A percentile compares a stretch with the other conserved stretches of the same genome.
Evolutionary conservation across 2,113 vertebrate genomes (phyloP).

Genomic region (Bubo blakistoni): DNA sequence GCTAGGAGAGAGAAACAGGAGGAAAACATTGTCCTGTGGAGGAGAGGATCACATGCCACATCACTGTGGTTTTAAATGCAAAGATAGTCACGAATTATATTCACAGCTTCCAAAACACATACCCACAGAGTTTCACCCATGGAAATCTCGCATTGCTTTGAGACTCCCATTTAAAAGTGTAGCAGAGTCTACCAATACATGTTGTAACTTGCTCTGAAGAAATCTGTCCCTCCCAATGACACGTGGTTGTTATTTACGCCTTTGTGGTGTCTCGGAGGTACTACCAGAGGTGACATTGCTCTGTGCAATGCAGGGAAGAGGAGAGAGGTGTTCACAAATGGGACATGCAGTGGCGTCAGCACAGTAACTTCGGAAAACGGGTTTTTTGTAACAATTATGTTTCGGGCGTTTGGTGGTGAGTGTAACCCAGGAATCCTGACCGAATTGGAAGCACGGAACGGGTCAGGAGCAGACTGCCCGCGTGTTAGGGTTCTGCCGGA

Average conservation of each 20-base stretch:
- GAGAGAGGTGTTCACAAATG: not conserved
- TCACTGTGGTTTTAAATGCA: not conserved
- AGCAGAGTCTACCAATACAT: rapidly evolving
- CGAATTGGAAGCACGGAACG: rapidly evolving
- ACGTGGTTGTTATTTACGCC: not conserved
- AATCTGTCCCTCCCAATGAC: rapidly evolving
- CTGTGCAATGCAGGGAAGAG: rapidly evolving
- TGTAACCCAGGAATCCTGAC: not conserved
- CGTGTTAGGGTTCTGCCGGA: not conserved
- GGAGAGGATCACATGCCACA: not conserved
- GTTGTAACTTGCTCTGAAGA: not conserved
- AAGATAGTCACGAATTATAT: not conserved
- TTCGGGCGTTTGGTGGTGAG: not conserved
- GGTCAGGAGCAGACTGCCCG: not conserved
- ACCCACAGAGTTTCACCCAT: not conserved
- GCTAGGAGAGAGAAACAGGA: not conserved
- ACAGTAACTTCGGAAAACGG: not conserved
- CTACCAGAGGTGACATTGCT: not conserved
- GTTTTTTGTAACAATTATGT: not conserved
- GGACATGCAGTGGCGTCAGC: not conserved
- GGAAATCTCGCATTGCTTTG: not conserved
- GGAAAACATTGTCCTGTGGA: not conserved
- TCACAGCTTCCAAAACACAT: not conserved
- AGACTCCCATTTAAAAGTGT: not conserved
- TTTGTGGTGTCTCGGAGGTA: not conserved